These are phyloP conservation scores for Lepisosteus oculatus DNA, from an alignment of 2,113 vertebrate species.

Conservation along the genomic window DNA sequence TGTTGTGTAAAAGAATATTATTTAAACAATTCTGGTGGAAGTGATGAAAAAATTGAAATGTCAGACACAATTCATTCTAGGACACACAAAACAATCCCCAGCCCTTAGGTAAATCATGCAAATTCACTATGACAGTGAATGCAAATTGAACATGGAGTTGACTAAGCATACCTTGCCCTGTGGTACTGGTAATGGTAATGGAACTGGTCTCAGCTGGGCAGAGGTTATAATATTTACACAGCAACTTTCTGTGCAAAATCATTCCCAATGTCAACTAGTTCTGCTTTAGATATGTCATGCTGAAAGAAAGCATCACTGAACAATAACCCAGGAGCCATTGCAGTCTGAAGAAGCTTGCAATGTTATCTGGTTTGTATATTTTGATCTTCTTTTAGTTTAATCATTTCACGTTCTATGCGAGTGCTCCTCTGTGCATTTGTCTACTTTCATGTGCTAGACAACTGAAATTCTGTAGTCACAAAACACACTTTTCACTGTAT, in stretches of 20 bases:
- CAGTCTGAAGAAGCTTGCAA: background rate
- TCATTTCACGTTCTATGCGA: no score
- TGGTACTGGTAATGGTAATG: slow-evolving; percentile 21
- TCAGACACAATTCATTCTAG: slow-evolving; percentile 56
- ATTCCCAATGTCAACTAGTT: slow-evolving; percentile 42
- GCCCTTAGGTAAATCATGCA: slow-evolving; percentile 46
- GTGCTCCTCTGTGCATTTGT: no score
- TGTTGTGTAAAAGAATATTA: background rate
- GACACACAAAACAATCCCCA: slow-evolving; percentile 40
- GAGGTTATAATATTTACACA: slow-evolving; percentile 38
- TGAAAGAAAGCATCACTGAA: slow-evolving; percentile 17
- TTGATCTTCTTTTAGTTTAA: no score
- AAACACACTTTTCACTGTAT: no score
- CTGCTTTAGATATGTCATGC: slow-evolving; percentile 24
- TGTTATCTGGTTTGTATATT: no score
- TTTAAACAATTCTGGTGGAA: slow-evolving; percentile 37
- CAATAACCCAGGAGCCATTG: background rate
- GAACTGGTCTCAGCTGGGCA: background rate
- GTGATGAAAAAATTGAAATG: slow-evolving; percentile 51
- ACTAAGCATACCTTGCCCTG: slow-evolving; percentile 36
- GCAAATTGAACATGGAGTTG: slow-evolving; percentile 46
- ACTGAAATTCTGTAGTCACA: no score
- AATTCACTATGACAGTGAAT: slow-evolving; percentile 50
- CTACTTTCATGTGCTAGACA: background rate
- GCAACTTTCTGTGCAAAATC: slow-evolving; percentile 43